Evolutionary conservation across 2,888 invertebrate species (phyloP).

Genomic region (Cheilosia pagana): DNA sequence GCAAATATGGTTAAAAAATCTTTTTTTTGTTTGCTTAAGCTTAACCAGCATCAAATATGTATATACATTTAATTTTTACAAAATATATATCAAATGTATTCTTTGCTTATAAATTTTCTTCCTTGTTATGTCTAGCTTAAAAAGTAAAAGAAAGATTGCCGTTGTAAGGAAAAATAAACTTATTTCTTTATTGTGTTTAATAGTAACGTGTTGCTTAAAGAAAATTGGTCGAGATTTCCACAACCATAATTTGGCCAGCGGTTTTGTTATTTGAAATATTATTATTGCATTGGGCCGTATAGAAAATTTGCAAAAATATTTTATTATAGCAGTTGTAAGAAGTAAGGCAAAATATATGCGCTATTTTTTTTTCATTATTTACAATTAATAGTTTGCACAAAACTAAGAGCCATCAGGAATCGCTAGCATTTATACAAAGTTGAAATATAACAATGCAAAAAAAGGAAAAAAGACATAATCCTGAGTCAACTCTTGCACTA

Average conservation of each 20-base stretch:
- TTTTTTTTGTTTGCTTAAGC: conserved; percentile 37
- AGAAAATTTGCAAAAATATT: conserved; percentile 47
- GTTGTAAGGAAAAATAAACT: conserved; percentile 54
- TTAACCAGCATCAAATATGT: conserved; percentile 46
- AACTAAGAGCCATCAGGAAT: neutral
- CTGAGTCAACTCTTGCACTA: too few species aligned
- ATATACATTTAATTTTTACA: conserved; percentile 62
- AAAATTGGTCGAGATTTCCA: conserved; percentile 74
- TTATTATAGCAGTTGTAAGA: conserved; percentile 24
- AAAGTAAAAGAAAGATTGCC: conserved; percentile 43
- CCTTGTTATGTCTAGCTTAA: conserved; percentile 44
- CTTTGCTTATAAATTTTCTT: conserved; percentile 36
- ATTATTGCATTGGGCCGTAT: conserved; percentile 45
- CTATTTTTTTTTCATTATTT: conserved; percentile 29
- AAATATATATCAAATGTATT: conserved; percentile 49
- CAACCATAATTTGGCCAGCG: conserved; percentile 72
- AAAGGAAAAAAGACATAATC: neutral
- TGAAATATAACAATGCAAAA: neutral
- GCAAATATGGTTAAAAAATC: conserved; percentile 19
- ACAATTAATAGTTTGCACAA: conserved; percentile 39
- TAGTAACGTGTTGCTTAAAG: conserved; percentile 73
- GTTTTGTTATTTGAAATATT: conserved; percentile 29
- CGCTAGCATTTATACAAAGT: neutral
- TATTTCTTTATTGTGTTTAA: conserved; percentile 63
- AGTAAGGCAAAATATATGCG: conserved; percentile 27